Percentiles rank a stretch among this genome's conserved stretches.
phyloP scores from a whole-genome alignment of 2,113 vertebrate genomes.

The Heliornis fulica region DNA sequence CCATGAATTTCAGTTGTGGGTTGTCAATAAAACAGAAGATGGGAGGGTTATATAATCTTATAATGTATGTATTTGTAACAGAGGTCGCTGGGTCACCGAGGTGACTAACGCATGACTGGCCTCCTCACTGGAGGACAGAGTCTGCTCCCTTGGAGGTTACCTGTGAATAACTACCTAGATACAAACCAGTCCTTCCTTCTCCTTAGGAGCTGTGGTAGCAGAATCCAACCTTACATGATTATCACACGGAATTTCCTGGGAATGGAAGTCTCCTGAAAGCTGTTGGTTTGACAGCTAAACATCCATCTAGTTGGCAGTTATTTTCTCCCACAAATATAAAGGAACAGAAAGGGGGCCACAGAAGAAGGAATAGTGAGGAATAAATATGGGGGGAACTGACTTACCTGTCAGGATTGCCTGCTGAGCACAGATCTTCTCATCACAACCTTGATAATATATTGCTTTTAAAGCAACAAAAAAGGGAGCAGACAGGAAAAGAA shows the following conservation, averaged over 20 bases:
- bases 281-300: background rate
- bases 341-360: background rate
- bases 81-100: background rate
- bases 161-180: background rate
- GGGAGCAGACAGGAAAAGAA: conserved; percentile 2
- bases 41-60: background rate
- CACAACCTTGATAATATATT: conserved; percentile 36
- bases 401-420: conserved; percentile 45
- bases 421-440: conserved; percentile 42
- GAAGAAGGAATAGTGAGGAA: background rate
- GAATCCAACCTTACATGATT: background rate
- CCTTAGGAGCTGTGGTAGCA: background rate
- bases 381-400: background rate
- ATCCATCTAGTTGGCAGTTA: background rate
- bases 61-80: background rate
- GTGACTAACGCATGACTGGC: background rate
- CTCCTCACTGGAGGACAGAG: background rate
- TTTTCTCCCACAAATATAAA: background rate
- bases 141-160: background rate
- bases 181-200: background rate
- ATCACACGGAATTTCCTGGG: background rate
- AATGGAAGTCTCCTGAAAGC: conserved; percentile 8
- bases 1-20: conserved; percentile 17
- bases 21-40: background rate
- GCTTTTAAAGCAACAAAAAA: conserved; percentile 56